phyloP scores from a whole-genome alignment of 1,140 invertebrate species.

The Ericerus pela region DNA sequence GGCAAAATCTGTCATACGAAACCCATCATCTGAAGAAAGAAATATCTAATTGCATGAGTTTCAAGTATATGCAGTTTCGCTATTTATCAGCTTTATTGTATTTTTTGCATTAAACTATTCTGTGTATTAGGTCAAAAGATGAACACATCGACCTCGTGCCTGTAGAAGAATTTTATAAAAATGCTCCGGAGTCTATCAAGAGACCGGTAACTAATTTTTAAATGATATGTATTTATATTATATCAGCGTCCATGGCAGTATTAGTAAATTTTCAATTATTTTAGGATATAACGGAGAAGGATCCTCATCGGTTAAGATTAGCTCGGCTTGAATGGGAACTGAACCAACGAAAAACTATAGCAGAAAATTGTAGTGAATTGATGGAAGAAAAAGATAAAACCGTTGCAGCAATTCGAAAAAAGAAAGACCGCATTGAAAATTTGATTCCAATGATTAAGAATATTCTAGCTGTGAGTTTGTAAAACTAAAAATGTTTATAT shows the following conservation, averaged over 20 bases:
- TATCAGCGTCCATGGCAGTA: neutral
- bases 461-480: conserved; percentile 44
- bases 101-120: neutral
- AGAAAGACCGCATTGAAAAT: conserved; percentile 62
- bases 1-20: conserved; percentile 93
- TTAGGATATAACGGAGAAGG: conserved; percentile 47
- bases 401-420: conserved; percentile 57
- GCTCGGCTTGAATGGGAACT: conserved; percentile 84
- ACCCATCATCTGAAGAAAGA: conserved; percentile 84
- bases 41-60: conserved; percentile 83
- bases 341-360: conserved; percentile 68
- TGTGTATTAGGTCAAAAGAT: conserved; percentile 65
- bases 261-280: conserved; percentile 19
- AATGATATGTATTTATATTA: conserved; percentile 4
- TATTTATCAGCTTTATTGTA: neutral
- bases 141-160: conserved; percentile 78
- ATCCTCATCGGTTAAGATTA: conserved; percentile 65
- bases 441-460: conserved; percentile 60
- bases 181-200: conserved; percentile 56
- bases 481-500: neutral
- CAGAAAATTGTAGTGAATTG: conserved; percentile 57
- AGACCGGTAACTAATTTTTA: conserved; percentile 41
- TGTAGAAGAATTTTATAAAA: conserved; percentile 67
- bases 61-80: conserved; percentile 44
- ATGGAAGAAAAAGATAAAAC: conserved; percentile 61